Percentiles rank a stretch among this genome's conserved stretches.
These are phyloP conservation scores for Rhabdophis nuchalis DNA, from an alignment of 2,797 vertebrate genomes.

Conservation along the genomic window DNA sequence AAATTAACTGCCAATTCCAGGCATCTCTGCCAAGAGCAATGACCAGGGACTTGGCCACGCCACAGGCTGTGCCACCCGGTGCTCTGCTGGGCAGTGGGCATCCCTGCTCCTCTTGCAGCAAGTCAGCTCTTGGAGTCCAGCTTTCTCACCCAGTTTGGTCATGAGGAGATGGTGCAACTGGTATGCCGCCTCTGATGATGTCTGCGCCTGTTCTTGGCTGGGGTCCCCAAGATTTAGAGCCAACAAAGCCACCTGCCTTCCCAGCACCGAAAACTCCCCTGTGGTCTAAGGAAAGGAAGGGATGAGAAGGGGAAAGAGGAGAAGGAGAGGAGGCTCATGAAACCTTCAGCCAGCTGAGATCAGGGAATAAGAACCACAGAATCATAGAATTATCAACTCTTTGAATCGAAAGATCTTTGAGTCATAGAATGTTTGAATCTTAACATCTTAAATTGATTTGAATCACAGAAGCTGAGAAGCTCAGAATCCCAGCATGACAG, in stretches of 20 bases:
- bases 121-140: not conserved
- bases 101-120: no score
- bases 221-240: not conserved
- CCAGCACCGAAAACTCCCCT: not conserved
- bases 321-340: not conserved
- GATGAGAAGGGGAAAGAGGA: not conserved
- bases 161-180: slow-evolving; percentile 13
- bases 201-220: not conserved
- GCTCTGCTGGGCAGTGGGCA: not conserved
- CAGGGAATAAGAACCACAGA: not conserved
- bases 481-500: no score
- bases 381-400: no score
- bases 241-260: not conserved
- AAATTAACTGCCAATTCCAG: not conserved
- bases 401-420: no score
- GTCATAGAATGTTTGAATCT: no score
- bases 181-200: not conserved
- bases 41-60: not conserved
- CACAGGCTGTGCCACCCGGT: no score
- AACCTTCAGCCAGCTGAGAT: not conserved
- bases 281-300: not conserved
- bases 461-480: not conserved
- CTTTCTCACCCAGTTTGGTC: slow-evolving; percentile 15
- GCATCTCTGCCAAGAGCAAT: not conserved
- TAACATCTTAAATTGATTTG: no score